These are phyloP conservation scores for Percina caprodes DNA, from an alignment of 2,113 vertebrate species.

Conservation along the genomic window DNA sequence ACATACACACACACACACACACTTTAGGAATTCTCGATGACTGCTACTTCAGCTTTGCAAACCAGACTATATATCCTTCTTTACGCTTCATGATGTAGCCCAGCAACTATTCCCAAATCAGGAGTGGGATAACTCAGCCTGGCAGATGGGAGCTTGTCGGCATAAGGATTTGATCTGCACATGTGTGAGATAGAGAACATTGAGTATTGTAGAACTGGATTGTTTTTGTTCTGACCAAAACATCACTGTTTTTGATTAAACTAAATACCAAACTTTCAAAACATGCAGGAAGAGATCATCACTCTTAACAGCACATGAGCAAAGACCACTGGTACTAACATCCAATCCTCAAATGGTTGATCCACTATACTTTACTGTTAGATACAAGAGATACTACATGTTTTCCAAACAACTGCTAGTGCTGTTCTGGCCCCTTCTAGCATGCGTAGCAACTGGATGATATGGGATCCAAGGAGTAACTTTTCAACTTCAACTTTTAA, in stretches of 20 bases:
- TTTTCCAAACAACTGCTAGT: constrained; percentile 25
- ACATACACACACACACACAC: constrained; percentile 9
- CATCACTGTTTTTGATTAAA: constrained; percentile 2
- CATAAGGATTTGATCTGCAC: constrained; percentile 30
- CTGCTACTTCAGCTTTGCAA: background rate
- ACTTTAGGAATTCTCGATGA: constrained; percentile 11
- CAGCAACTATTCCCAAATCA: background rate
- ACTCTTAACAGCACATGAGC: background rate
- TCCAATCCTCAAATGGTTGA: too few species aligned
- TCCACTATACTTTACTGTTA: background rate
- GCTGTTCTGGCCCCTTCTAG: background rate
- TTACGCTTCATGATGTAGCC: background rate
- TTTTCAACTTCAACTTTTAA: constrained; percentile 49
- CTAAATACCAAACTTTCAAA: constrained; percentile 1
- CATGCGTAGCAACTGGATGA: constrained; percentile 16
- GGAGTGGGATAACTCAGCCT: background rate
- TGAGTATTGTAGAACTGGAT: background rate
- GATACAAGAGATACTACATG: background rate
- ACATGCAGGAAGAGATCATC: background rate
- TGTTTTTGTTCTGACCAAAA: constrained; percentile 22
- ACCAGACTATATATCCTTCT: background rate
- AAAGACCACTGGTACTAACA: background rate
- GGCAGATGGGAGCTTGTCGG: background rate
- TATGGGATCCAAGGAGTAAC: constrained; percentile 52
- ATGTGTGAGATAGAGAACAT: constrained; percentile 9